Base-by-base conservation (phyloP, 2,888 invertebrate species). In the Pandemis corylana region DNA sequence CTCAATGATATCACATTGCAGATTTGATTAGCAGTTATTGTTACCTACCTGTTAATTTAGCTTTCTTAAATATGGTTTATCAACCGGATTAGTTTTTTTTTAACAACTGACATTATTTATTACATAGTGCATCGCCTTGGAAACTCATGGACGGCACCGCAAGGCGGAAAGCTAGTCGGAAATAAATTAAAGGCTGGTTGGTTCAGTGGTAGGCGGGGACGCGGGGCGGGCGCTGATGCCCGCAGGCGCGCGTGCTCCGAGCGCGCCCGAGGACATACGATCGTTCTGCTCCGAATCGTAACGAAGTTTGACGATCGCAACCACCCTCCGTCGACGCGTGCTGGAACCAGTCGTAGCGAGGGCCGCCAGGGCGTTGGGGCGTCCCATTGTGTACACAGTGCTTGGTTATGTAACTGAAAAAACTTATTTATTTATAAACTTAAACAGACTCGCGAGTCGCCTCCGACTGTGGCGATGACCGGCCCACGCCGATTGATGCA, bases 201-300 rank as follows among this genome's bases (percentile, higher is more conserved):
- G 75, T 76, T 67, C 71, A 89, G 71, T 77, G 73, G 76, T 68
- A 74, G 85, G 87, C 86, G 87, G 87, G 86, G 86, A 86, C 85
- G 84, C 88, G 87, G 89, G 90, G 90, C 80, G 79, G 79, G 80
- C 79, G 88, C 89, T 89, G 89, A 59, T 89, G 89, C 92, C 93
- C 91, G 90, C 91, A 90, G 89, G 91, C 93, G 93, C 93, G 93
- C 90, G 89, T 88, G 92, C 90, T 89, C 92, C 92, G 93, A 93
- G 79, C 85, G 80, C 88, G 89, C 88, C 92, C 94, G 94, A 94
- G 90, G 89, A 89, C 85, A 84, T 81, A 89, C 93, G 93, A 93
- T 92, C 93, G 93, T 92, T 92, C 87, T 87, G 85, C 86, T 88
- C 90, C 93, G 93, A 91, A 85, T 87, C 89, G 86, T 91, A 92